A percentile compares a stretch with the other conserved stretches of the same genome.
Conservation (phyloP, 2,888 invertebrate genomes). For the Mimas tiliae region DNA sequence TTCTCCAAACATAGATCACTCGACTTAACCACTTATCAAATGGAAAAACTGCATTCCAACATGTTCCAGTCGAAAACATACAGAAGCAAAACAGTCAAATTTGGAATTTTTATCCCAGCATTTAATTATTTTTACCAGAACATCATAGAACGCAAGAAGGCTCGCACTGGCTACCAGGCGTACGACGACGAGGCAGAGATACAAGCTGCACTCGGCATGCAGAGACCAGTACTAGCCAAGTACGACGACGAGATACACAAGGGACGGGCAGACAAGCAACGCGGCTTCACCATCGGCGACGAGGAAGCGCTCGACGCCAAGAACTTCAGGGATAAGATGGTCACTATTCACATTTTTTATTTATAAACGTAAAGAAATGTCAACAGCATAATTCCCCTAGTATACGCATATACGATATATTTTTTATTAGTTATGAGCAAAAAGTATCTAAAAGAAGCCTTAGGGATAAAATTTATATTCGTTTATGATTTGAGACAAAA, state of each 20-base stretch:
- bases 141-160: conserved; percentile 92
- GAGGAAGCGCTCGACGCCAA: conserved; percentile 83
- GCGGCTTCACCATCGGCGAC: conserved; percentile 91
- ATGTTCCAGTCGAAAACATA: no score
- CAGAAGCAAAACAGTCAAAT: no score
- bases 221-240: conserved; percentile 91
- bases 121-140: conserved; percentile 81
- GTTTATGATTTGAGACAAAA: no score
- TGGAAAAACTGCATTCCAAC: no score
- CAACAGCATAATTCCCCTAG: no score
- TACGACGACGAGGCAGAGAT: conserved; percentile 92
- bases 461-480: no score
- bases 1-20: no score
- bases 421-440: no score
- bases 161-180: conserved; percentile 92
- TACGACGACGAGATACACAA: conserved; percentile 96
- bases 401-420: no score
- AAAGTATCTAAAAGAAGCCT: no score
- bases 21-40: no score
- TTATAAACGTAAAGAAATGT: neutral
- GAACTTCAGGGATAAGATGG: conserved; percentile 75
- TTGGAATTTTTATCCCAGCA: no score
- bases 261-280: conserved; percentile 82
- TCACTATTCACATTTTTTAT: conserved; percentile 38
- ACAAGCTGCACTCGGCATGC: conserved; percentile 86